These are phyloP conservation scores for Latheticus oryzae DNA, from an alignment of 2,888 invertebrate species.

Conservation along the genomic window DNA sequence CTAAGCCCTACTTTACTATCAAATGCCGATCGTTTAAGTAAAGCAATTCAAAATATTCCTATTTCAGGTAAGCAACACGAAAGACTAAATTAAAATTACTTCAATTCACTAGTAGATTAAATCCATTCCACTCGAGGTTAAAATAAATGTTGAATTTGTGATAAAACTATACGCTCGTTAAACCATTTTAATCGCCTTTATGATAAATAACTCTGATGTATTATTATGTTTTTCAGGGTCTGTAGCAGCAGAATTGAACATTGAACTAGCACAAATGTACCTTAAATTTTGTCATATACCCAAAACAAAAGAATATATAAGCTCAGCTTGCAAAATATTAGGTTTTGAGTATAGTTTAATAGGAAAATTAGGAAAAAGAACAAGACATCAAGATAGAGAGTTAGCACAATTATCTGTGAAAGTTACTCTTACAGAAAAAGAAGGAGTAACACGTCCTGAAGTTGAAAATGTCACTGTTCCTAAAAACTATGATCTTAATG, in stretches of 20 bases:
- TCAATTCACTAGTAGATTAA: constrained; percentile 2
- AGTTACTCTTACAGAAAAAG: constrained; percentile 68
- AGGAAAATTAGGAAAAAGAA: constrained; percentile 90
- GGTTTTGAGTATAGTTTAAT: constrained; percentile 76
- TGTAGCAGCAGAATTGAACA: constrained; percentile 65
- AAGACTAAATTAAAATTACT: background rate
- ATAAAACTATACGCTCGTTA: no score
- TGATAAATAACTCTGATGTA: background rate
- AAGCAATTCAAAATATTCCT: constrained; percentile 49
- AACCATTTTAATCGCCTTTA: no score
- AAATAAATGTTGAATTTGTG: background rate
- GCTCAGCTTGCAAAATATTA: constrained; percentile 72
- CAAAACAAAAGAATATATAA: constrained; percentile 76
- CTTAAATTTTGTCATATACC: constrained; percentile 80
- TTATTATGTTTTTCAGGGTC: no score
- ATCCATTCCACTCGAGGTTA: background rate
- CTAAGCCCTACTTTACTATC: constrained; percentile 75
- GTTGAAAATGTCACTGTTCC: constrained; percentile 71
- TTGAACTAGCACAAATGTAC: constrained; percentile 76
- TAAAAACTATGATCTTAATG: constrained; percentile 79
- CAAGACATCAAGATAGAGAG: constrained; percentile 85
- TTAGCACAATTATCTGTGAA: constrained; percentile 85
- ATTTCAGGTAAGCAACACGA: constrained; percentile 6
- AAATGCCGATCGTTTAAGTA: constrained; percentile 67
- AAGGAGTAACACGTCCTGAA: constrained; percentile 65